Evolutionary conservation across 2,113 vertebrate species (phyloP).

Genomic region (Ochotona curzoniae): DNA sequence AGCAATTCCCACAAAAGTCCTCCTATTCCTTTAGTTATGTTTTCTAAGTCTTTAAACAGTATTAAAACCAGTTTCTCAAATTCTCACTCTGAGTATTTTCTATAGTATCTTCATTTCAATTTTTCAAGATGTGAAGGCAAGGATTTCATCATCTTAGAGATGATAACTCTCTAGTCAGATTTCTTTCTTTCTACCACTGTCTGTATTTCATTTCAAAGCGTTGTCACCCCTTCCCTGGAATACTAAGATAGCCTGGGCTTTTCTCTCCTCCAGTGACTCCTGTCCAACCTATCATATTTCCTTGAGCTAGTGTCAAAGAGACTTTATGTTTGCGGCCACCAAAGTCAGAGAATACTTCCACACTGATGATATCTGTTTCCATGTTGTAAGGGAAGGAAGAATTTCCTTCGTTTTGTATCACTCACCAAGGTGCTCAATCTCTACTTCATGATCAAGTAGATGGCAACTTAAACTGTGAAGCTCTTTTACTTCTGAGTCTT

Average conservation of each 20-base stretch:
- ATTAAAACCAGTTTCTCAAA: not conserved
- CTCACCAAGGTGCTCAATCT: not conserved
- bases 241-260: not conserved
- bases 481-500: not conserved
- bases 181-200: not conserved
- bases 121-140: not conserved
- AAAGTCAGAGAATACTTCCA: not conserved
- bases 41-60: conserved; percentile 22
- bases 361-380: not conserved
- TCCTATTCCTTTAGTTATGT: not conserved
- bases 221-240: not conserved
- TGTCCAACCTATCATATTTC: not conserved
- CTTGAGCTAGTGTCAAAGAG: not conserved
- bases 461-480: not conserved
- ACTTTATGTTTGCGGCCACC: not conserved
- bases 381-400: not conserved
- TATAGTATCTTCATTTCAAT: not conserved
- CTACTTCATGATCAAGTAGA: not conserved
- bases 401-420: not conserved
- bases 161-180: not conserved
- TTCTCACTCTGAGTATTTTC: not conserved
- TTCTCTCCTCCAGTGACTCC: not conserved
- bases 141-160: not conserved
- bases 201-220: not conserved
- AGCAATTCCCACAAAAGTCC: not conserved